These are phyloP conservation scores for Pedionomus torquatus DNA, from an alignment of 2,113 vertebrate genomes.

Conservation along the genomic window DNA sequence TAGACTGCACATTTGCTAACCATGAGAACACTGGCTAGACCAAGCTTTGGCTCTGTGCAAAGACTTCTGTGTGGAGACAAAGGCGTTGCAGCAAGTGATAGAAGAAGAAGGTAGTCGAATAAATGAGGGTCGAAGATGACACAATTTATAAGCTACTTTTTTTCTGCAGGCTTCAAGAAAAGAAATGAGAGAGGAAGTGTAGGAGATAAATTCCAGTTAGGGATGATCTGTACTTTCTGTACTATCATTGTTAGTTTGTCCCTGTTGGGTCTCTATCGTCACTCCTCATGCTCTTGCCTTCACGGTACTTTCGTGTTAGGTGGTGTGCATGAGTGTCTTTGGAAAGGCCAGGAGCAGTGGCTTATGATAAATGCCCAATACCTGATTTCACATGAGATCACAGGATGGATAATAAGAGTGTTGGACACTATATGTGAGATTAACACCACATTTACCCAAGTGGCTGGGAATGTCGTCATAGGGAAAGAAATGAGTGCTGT, in stretches of 20 bases:
- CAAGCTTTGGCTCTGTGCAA: not conserved
- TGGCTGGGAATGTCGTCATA: not conserved
- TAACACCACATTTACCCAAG: not conserved
- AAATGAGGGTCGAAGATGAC: not conserved
- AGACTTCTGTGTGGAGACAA: not conserved
- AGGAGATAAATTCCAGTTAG: not conserved
- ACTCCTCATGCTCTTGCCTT: not conserved
- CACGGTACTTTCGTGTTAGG: not conserved
- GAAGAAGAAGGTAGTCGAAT: not conserved
- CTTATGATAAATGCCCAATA: not conserved
- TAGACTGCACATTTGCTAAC: not conserved
- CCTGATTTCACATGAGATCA: not conserved
- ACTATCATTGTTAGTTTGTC: not conserved
- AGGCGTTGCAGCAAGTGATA: not conserved
- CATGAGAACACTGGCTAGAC: accelerated
- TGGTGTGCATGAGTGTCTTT: accelerated
- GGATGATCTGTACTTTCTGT: not conserved
- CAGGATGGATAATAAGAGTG: not conserved
- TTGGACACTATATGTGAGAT: not conserved
- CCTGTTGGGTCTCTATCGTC: not conserved
- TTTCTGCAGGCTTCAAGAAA: not conserved
- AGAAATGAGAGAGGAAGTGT: not conserved
- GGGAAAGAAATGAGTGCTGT: not conserved
- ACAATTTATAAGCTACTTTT: not conserved
- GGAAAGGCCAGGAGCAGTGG: not conserved